Evolutionary conservation across 2,113 vertebrate species (phyloP).

Genomic region (Noctilio leporinus): DNA sequence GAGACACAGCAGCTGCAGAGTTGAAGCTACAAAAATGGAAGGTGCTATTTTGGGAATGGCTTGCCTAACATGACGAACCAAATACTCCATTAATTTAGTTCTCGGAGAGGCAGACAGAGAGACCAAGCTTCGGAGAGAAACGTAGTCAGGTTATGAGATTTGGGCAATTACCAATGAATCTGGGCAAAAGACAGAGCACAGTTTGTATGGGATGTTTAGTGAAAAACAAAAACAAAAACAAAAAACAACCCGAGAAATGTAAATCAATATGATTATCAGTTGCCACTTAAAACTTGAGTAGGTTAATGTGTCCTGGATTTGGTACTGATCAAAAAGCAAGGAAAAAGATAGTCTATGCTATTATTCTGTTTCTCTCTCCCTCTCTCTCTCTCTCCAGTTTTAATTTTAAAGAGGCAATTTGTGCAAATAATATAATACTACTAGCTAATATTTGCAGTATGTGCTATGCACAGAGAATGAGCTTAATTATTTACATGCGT

Average conservation of each 20-base stretch:
- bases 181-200: neutral
- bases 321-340: neutral
- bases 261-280: neutral
- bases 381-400: neutral
- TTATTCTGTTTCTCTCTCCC: neutral
- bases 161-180: neutral
- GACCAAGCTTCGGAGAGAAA: constrained; percentile 63
- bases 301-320: neutral
- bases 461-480: neutral
- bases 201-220: neutral
- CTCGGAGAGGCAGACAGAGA: constrained; percentile 27
- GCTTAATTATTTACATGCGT: neutral
- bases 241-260: neutral
- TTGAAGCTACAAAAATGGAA: constrained; percentile 78
- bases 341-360: neutral
- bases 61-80: constrained; percentile 79
- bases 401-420: neutral
- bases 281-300: neutral
- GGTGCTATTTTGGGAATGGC: constrained; percentile 79
- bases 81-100: constrained; percentile 76
- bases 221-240: neutral
- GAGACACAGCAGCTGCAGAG: constrained; percentile 80
- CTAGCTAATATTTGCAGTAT: neutral
- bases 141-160: neutral
- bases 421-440: neutral